Evolutionary conservation across 2,797 vertebrate genomes (phyloP).

Genomic region (Dipus sagitta): DNA sequence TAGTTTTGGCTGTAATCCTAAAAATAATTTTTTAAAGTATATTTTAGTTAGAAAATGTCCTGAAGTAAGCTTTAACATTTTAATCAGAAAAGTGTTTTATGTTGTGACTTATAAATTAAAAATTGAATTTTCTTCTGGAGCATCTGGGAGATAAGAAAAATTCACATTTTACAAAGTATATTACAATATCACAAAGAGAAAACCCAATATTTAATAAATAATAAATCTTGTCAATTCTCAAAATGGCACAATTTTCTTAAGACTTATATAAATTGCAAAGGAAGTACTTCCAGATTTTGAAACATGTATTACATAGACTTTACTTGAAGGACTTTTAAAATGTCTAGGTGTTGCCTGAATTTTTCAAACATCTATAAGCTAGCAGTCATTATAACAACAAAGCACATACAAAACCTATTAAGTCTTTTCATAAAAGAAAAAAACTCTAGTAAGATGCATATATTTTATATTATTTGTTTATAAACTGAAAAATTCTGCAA

Average conservation of each 20-base stretch:
- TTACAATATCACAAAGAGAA: slow-evolving; percentile 22
- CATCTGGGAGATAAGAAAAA: neutral
- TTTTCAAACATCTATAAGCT: neutral
- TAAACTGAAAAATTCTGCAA: slow-evolving; percentile 13
- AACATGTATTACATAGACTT: neutral
- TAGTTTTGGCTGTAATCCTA: neutral
- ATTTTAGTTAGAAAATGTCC: neutral
- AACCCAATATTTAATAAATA: slow-evolving; percentile 23
- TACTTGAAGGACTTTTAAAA: slow-evolving; percentile 38
- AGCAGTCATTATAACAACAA: neutral
- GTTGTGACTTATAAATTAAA: slow-evolving; percentile 2
- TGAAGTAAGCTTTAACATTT: slow-evolving; percentile 7
- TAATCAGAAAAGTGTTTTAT: slow-evolving; percentile 40
- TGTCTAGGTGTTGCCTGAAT: neutral
- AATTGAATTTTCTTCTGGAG: neutral
- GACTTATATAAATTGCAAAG: neutral
- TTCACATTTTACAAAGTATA: slow-evolving; percentile 24
- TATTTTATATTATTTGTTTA: neutral
- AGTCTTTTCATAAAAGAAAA: neutral
- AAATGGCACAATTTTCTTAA: neutral
- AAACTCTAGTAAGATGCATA: neutral
- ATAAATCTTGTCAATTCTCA: neutral
- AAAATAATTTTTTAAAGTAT: neutral
- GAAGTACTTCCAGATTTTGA: neutral
- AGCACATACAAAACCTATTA: neutral